A percentile compares a stretch with the other conserved stretches of the same genome.
Conservation (phyloP, 2,797 vertebrate species). For the Poecile montanus region DNA sequence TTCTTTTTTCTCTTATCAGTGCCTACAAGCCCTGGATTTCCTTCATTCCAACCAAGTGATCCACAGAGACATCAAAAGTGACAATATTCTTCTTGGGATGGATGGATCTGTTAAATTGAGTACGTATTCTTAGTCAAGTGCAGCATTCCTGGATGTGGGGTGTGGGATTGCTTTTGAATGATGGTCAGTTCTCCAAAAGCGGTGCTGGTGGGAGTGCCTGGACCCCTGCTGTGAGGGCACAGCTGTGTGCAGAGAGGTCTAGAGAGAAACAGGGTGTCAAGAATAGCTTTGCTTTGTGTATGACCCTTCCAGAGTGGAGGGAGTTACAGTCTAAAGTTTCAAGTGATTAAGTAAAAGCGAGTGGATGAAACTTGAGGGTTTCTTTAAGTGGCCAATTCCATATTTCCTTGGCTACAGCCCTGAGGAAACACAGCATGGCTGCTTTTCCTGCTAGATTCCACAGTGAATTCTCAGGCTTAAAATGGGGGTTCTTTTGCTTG, state of each 20-base stretch:
- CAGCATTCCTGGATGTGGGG: background rate
- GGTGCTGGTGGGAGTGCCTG: background rate
- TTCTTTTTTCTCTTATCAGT: conserved; percentile 77
- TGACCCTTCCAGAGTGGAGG: background rate
- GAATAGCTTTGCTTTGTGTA: background rate
- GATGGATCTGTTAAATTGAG: conserved; percentile 97
- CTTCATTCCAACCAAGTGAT: conserved; percentile 98
- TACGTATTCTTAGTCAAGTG: conserved; percentile 75
- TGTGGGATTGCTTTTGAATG: background rate
- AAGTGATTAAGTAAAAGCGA: background rate
- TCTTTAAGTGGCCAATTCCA: background rate
- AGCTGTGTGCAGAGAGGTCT: background rate
- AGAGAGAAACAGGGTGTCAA: background rate
- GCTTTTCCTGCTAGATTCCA: background rate
- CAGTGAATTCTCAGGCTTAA: background rate
- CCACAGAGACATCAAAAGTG: conserved; percentile 98
- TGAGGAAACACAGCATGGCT: background rate
- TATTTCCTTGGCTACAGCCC: background rate
- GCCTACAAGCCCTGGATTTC: conserved; percentile 98
- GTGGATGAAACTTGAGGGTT: background rate
- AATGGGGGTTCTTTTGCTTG: background rate
- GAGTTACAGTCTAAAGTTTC: background rate
- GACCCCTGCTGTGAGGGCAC: background rate
- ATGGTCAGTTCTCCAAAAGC: background rate
- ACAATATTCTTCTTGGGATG: conserved; percentile 98